Evolutionary conservation across 2,113 vertebrate genomes (phyloP), one percentile per base, ranked within the genome.

Genomic region (Lepus americanus): DNA sequence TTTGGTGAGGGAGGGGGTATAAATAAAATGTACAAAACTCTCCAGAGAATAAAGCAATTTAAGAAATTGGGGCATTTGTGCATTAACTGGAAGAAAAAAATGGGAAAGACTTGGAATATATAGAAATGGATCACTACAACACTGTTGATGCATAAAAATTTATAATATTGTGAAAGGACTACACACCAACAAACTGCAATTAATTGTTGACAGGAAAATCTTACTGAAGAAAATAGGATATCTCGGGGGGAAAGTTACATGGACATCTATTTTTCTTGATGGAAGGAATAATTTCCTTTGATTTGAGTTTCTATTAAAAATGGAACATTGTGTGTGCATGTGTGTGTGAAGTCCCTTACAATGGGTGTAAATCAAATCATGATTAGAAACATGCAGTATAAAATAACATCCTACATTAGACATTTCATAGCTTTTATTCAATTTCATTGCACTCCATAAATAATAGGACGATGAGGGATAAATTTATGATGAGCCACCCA

Each of bases 81-180:
- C 66, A 61, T 63, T 36, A 6, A 39, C 44, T 87, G 27, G 33
- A 89, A 94, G 49, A 93, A 91, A 80, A 72, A 84, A 92, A 66
- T 64, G 72, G 36, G n/a, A 69, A 94, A 36, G 3, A 0, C 79
- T 91, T 91, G 22, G 6, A 44, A 7, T 79, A 89, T 80, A 5
- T 53, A 77, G 63, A 95, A 84, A 89, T 83, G 33, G 5, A n/a
- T 82, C 87, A 22, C 63, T 39, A 49, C 29, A 53, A 80, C 22
- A 39, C 14, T 73, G 6, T 70, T 29, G 39, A 91, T 89, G 6
- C 64, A 77, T 23, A 77, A 80, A 83, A 64, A 29, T 55, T 39
- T 88, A 73, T 31, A 51, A 86, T 17, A 85, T 11, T 55, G 9
- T 70, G 7, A 87, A 87, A 89, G 49, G 0, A 33, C 55, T 91